Base-by-base conservation (phyloP, 2,888 invertebrate genomes). In the Bruchidius siliquastri region DNA sequence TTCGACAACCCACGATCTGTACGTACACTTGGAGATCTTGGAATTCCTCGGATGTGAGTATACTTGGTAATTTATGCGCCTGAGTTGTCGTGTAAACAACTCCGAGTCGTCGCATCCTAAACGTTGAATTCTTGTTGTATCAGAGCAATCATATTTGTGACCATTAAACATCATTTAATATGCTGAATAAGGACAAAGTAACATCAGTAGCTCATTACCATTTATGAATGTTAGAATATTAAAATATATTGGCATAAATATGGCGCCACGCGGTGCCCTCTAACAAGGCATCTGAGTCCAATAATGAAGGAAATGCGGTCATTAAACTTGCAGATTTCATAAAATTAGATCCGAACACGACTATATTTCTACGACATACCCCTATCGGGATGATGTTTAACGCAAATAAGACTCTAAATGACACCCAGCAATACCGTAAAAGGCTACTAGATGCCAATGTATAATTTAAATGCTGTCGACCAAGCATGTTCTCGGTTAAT, bases 1-100 rank as follows among this genome's bases (percentile, higher is more conserved):
- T 49, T 49, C 49, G 49, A 49, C 49, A 1, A 13, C 49, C 49
- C 18, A 49, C 49, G 49, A 49, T 49, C 22, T 32, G 71, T 22
- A 70, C 21, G 21, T 30, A 22, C 30, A 76, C 76, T 75, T 74
- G 77, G 76, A 72, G 72, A 21, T 21, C 68, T 21, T 21, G 68
- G 68, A 68, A 68, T 68, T 68, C 18, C 22, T 68, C 68, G 6
- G 49, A 49, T 49, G 49, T 13, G 49, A 49, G 49, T 49, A 49
- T 49, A 49, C 49, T 49, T 13, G 49, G 49, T 49, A 49, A 49
- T 49, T 49, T 49, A 49, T 49, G 49, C 18, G 49, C 18, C 18
- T 49, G 49, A 13, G 10, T 3, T 49, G 49, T 13, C 49, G 18
- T 49, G 49, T 49, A 49, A 49, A 49, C 49, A 49, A 49, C 49